Evolutionary conservation across 1,140 invertebrate species (phyloP).

Genomic region (Vanessa atalanta): DNA sequence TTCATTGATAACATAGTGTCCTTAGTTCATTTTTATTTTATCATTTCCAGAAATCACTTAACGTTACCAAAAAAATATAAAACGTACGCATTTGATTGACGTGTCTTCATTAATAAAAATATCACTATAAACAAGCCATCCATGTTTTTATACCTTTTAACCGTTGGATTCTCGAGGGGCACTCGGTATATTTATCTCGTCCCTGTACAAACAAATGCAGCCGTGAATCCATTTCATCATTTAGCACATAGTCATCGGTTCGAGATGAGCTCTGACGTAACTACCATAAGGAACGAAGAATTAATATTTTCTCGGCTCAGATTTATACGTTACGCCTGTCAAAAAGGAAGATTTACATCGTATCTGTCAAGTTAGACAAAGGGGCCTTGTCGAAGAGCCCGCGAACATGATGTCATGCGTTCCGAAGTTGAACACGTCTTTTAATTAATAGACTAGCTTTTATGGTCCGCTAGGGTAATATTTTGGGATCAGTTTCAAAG

Average conservation of each 20-base stretch:
- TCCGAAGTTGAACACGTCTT: constrained; percentile 50
- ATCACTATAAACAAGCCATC: constrained; percentile 5
- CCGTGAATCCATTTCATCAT: constrained; percentile 72
- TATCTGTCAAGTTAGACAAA: constrained; percentile 68
- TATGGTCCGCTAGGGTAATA: constrained; percentile 63
- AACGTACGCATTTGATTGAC: constrained; percentile 1
- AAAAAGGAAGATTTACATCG: constrained; percentile 68
- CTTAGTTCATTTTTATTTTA: no score
- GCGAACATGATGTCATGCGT: constrained; percentile 70
- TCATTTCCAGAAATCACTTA: no score
- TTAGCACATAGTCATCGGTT: constrained; percentile 63
- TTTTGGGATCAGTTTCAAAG: constrained; percentile 66
- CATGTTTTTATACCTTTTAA: constrained; percentile 24
- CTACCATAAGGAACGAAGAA: constrained; percentile 43
- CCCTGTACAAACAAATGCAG: constrained; percentile 66
- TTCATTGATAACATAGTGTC: no score
- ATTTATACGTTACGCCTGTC: constrained; percentile 71
- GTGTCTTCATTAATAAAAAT: constrained; percentile 15
- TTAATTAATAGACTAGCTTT: constrained; percentile 76
- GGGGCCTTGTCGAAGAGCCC: constrained; percentile 64
- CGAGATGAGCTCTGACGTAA: constrained; percentile 66
- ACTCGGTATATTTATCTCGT: constrained; percentile 32
- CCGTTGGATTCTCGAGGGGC: constrained; percentile 18
- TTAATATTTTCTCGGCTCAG: constrained; percentile 68
- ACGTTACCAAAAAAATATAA: background rate